These are phyloP conservation scores for human (Homo sapiens) DNA, from an alignment of 2,113 vertebrate genomes.

Conservation along the genomic window GRCh38 chr1:89520001-89520500, in stretches of 20 bases:
- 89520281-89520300: constrained; percentile 26
- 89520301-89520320: background rate
- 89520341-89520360: background rate
- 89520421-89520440: background rate
- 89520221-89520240: background rate
- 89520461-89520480: background rate
- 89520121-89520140: constrained; percentile 17
- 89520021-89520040: background rate
- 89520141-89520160: too few relatives aligned
- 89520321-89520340: background rate
- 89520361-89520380: background rate
- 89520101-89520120: background rate
- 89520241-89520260: background rate
- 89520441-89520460: background rate
- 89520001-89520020: background rate
- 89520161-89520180: background rate
- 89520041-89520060: background rate
- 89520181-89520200: background rate
- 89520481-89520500: background rate
- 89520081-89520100: background rate
- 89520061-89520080: background rate
- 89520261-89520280: constrained; percentile 19
- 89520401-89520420: background rate
- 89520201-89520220: constrained; percentile 2
- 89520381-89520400: background rate